Evolutionary conservation across 2,888 invertebrate genomes (phyloP), one percentile per base, ranked within the genome.

Genomic region (Halictus ligatus): DNA sequence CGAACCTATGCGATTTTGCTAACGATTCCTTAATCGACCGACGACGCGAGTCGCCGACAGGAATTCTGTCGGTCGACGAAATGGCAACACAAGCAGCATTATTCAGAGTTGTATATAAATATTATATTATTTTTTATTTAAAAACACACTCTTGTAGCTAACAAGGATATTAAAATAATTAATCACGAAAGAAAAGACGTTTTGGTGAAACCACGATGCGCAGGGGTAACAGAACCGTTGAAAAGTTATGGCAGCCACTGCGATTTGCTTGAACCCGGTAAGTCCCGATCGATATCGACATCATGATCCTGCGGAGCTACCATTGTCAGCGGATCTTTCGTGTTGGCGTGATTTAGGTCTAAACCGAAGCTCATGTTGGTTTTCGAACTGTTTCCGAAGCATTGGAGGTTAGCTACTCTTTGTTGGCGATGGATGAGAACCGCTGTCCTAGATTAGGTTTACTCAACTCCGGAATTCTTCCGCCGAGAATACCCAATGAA

Each of bases 101-200:
- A 58, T 75, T 75, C 58, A 58, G 40, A 40, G 54, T 58, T 35
- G 58, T 75, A 58, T 40, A 58, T 54, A 58, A 64, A 75, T 35
- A 58, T 54, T 58, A 58, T 75, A 58, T 21, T 75, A 58, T 58
- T 75, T 58, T 75, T 75, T 48, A 35, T 75, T 58, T 58, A 40
- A 71, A 40, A 43, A 71, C 71, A n/a, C 69, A 71, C 71, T 43
- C 43, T 43, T 71, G 43, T 71, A 71, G 40, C 40, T 71, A 43
- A 71, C 71, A 43, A 71, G 43, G 71, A 71, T 43, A 71, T 71
- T 69, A 40, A 69, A 69, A 35, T 71, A 43, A 71, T 71, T 43
- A 71, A 71, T 69, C 69, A 69, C 21, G 69, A 69, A 8, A 13
- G 15, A n/a, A 2, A 69, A 35, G 18, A 69, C 69, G 40, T 69